Evolutionary conservation across 2,888 invertebrate genomes (phyloP).

Genomic region (Empis livida): DNA sequence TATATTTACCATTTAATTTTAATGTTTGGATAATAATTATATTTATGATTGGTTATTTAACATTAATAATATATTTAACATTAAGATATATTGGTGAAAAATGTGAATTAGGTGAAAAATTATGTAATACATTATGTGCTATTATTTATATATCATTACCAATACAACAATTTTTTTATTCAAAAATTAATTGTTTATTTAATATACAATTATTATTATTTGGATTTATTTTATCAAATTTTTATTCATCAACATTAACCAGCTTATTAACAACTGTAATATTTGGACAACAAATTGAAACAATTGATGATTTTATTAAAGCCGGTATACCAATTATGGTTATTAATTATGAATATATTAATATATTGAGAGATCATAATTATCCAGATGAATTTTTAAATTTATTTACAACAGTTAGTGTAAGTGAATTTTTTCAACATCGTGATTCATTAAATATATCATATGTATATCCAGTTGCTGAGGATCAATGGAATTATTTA

Average conservation of each 20-base stretch:
- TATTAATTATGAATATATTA: not conserved
- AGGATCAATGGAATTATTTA: slow-evolving; percentile 7
- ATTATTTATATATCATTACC: slow-evolving; percentile 4
- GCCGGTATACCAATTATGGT: slow-evolving; percentile 3
- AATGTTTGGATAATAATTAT: slow-evolving; percentile 1
- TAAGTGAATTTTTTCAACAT: not conserved
- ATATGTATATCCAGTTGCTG: slow-evolving; percentile 5
- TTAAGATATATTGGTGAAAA: not conserved
- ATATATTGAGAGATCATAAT: slow-evolving; percentile 1
- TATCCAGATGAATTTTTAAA: not conserved
- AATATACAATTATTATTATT: slow-evolving; percentile 3
- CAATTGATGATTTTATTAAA: slow-evolving; percentile 2
- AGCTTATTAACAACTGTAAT: slow-evolving; percentile 5
- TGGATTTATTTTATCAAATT: slow-evolving; percentile 6
- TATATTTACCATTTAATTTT: slow-evolving; percentile 2
- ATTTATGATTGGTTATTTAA: not conserved
- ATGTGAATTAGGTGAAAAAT: not conserved
- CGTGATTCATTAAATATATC: slow-evolving; percentile 4
- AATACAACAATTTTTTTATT: not conserved
- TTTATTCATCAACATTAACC: slow-evolving; percentile 4
- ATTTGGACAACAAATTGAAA: slow-evolving; percentile 5
- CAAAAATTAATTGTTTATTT: not conserved
- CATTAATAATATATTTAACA: not conserved
- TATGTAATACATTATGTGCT: slow-evolving; percentile 2
- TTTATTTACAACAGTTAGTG: slow-evolving; percentile 1